Evolutionary conservation across 2,113 vertebrate genomes (phyloP), one percentile per base, ranked within the genome.

Genomic region (Leucoraja erinaceus): DNA sequence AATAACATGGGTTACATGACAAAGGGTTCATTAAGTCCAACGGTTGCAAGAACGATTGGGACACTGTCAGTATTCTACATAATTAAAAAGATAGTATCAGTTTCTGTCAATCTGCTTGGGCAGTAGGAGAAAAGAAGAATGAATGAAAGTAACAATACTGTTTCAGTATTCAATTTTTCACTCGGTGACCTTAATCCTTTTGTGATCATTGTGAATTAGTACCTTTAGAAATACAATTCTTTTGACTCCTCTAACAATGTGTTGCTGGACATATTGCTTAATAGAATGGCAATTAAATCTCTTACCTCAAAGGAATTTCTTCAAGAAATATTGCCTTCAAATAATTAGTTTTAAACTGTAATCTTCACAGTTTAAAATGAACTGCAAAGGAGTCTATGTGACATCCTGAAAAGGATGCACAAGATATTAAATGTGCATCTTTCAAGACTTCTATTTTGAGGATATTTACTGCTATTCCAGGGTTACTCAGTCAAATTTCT

Each of bases 51-150:
- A 91, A 66, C 63, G 25, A 91, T 72, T 20, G 72, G 38, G 70
- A 12, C 20, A 68, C 31, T 91, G 68, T 74, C 66, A 91, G 31
- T 72, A 54, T 54, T 72, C 66, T 54, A 54, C 66, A 74, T 74
- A 91, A 74, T 91, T 91, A 72, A 91, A 72, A 91, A 70, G 90
- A 74, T 91, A 28, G 38, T 91, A 91, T 91, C 66, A 54, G 66
- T 91, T 91, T 91, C 22, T 91, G 90, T 74, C 90, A 72, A 91
- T 74, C 68, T 91, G 90, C 22, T 33, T 74, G 4, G 68, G 10
- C 59, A 54, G 66, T 12, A 54, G 90, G 33, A 47, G 66, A 54
- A 66, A 72, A 74, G 18, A 33, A 68, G n/a, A 68, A 66, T 68
- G 38, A 91, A 91, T 72, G 68, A 91, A 91, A 12, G n/a, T 22